Evolutionary conservation across 2,888 invertebrate species (phyloP).

Genomic region (Eubasilissa splendida): DNA sequence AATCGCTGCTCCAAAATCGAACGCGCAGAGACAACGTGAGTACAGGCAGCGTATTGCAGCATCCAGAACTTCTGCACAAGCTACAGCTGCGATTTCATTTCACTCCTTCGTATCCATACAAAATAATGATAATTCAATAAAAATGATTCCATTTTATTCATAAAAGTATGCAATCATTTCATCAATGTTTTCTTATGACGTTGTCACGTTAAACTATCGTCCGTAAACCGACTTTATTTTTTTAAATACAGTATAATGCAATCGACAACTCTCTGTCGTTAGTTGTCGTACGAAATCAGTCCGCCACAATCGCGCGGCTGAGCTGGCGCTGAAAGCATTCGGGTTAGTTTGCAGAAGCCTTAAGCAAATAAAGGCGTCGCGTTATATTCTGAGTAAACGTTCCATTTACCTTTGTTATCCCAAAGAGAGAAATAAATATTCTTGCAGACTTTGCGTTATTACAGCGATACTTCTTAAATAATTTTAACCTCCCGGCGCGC

Average conservation of each 20-base stretch:
- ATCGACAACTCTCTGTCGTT: too few relatives aligned
- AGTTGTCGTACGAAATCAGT: too few relatives aligned
- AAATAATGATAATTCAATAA: too few relatives aligned
- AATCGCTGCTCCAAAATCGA: conserved; percentile 52
- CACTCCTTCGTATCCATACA: too few relatives aligned
- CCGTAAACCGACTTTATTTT: too few relatives aligned
- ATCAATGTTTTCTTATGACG: too few relatives aligned
- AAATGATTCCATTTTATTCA: too few relatives aligned
- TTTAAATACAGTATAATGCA: too few relatives aligned
- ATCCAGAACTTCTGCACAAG: conserved; percentile 61
- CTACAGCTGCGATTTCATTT: conserved; percentile 59
- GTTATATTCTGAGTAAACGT: conserved; percentile 10
- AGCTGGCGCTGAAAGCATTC: conserved; percentile 13
- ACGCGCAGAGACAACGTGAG: conserved; percentile 61
- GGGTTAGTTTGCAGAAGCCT: conserved; percentile 12
- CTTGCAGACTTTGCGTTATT: conserved; percentile 18
- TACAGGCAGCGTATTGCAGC: conserved; percentile 61
- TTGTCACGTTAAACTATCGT: too few relatives aligned
- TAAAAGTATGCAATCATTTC: too few relatives aligned
- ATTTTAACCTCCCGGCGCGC: not conserved
- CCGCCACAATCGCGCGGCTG: too few relatives aligned
- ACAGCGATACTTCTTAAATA: conserved; percentile 1
- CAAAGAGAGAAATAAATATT: conserved; percentile 10
- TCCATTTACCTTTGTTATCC: conserved; percentile 19
- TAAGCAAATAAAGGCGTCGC: conserved; percentile 18